Base-by-base conservation (phyloP, 2,113 vertebrate genomes). In the Melanerpes formicivorus region DNA sequence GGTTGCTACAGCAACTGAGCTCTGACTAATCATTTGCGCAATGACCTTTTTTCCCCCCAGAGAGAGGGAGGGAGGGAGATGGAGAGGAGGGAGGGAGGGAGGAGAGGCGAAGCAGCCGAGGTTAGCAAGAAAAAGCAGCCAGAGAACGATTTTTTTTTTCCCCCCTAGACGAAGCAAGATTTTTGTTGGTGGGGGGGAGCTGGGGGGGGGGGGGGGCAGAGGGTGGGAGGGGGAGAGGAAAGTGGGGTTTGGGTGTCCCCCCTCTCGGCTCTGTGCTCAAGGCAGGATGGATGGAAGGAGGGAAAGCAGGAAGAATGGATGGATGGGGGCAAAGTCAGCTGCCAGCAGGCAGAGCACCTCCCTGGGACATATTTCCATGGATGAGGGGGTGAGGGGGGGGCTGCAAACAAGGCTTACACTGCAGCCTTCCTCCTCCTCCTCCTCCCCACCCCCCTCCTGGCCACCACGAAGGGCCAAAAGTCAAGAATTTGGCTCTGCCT, bases 11-110 rank as follows among this genome's bases (percentile, higher is more conserved):
- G 98, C 98, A 98, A 98, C 98, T 97, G 97, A 98, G 98, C 98
- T 98, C 98, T 98, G 98, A 98, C 98, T 98, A 98, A 98, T 98
- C 98, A 98, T 98, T 98, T 98, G 98, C 98, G 98, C 98, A 98
- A 98, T 98, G 98, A 98, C 98, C 98, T 98, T 98, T 98, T 98
- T 98, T 98, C 98, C 98, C 98, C 98, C 97, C 98, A 98, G 98
- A 98, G 98, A 97, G 97, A 98, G 97, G 88, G 97, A 97, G 96
- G 96, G 97, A 95, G 96, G 96, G 95, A 95, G 97, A 91, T 88
- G 78, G 86, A 86, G 90, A 85, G 93, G 91, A 96, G 90, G 96
- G 89, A 87, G 66, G 93, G 46, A 52, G 50, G 93, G 80, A 89
- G 93, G 97, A 96, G 76, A 90, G 90, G 97, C 97, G 71, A 95